Evolutionary conservation across 2,888 invertebrate species (phyloP).

Genomic region (Heliconius cydno): DNA sequence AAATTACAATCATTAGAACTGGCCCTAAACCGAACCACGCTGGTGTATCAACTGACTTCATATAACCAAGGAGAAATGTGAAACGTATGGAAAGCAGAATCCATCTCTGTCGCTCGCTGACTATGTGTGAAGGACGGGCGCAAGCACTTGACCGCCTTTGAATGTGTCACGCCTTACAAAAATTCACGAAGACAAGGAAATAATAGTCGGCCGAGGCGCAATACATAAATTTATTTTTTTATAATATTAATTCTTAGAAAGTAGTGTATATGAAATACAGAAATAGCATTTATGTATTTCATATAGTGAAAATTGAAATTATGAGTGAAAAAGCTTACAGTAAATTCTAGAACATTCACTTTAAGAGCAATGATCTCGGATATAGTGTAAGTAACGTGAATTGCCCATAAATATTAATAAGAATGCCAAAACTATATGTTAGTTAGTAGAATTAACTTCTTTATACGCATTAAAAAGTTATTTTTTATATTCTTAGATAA

Average conservation of each 20-base stretch:
- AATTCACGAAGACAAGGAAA: slow-evolving; percentile 37
- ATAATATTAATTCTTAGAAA: neutral
- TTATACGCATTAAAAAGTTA: neutral
- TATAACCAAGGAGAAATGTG: slow-evolving; percentile 76
- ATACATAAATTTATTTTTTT: slow-evolving; percentile 9
- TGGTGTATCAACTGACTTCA: slow-evolving; percentile 74
- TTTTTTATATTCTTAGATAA: neutral
- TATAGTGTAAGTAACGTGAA: slow-evolving; percentile 52
- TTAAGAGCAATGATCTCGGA: slow-evolving; percentile 62
- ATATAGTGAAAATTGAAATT: too few species aligned
- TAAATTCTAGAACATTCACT: slow-evolving; percentile 66
- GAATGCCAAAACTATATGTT: neutral
- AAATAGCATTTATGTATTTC: neutral
- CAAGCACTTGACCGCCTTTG: slow-evolving; percentile 74
- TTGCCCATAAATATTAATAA: slow-evolving; percentile 51
- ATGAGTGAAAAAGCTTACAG: slow-evolving; percentile 49
- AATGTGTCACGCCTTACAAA: slow-evolving; percentile 70
- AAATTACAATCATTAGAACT: slow-evolving; percentile 64
- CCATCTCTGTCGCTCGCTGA: slow-evolving; percentile 64
- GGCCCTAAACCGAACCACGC: slow-evolving; percentile 72
- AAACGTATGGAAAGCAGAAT: slow-evolving; percentile 75
- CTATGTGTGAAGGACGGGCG: slow-evolving; percentile 63
- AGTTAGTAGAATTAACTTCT: neutral
- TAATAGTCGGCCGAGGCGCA: slow-evolving; percentile 1
- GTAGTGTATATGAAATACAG: neutral